Base-by-base conservation (phyloP, 2,113 vertebrate genomes). In the Pseudolaguvia tuberculata region DNA sequence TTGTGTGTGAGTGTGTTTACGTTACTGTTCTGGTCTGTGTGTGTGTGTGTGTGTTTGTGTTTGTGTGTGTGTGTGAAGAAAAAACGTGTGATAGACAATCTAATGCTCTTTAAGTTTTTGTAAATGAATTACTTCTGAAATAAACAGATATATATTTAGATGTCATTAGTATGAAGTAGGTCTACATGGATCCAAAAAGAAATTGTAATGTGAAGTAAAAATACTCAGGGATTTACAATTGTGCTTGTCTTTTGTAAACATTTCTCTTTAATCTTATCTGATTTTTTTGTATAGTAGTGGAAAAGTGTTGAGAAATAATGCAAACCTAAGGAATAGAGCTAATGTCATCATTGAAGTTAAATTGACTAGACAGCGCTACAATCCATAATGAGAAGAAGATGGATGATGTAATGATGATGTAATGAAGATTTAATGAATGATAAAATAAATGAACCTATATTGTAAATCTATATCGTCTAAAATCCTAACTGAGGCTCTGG, bases 161-260 rank as follows among this genome's bases (percentile, higher is more conserved):
- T 9, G 0, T 48, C 5, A 29, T 59, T 18, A 31, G 1, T 27
- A 66, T 27, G 21, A 21, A 23, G 42, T n/a, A 25, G n/a, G 21
- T 2, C 23, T 27, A 4, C 3, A 17, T n/a, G n/a, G n/a, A 42
- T 5, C 8, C 5, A 7, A 42, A 42, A 9, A 42, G 8, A 42
- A 4, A 73, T 63, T 73, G 20, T 62, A 52, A 23, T 51, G 29
- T 52, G 8, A 55, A 53, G 14, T 12, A 42, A 62, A 42, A 42
- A 15, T 18, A 69, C 17, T 68, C 66, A 69, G 68, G 67, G 51
- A 42, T 56, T 42, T 45, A 70, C n/a, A 56, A 5, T 70, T 21
- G 7, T 42, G 21, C 23, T 25, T 18, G n/a, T 23, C 31, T 42
- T 15, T 70, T 23, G 4, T 42, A 1, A 42, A 17, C 13, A 35